phyloP scores from a whole-genome alignment of 92 coral and sea anemone species.

The Nematostella vectensis region DNA sequence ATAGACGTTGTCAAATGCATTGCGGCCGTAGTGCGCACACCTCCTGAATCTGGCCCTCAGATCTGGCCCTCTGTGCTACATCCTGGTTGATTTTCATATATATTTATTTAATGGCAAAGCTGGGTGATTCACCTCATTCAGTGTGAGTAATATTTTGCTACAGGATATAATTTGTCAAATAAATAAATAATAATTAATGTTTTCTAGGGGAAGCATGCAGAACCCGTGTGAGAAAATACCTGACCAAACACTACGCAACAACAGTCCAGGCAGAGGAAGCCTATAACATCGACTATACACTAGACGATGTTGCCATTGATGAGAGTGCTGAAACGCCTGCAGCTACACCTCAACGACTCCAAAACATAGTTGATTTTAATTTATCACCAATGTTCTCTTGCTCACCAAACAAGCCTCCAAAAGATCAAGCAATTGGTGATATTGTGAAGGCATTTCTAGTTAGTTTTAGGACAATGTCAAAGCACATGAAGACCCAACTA shows the following conservation, averaged over 20 bases:
- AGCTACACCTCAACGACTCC: neutral
- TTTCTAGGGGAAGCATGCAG: neutral
- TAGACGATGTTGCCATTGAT: neutral
- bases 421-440: neutral
- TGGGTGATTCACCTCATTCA: too few species aligned
- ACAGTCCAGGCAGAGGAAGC: slow-evolving; percentile 2
- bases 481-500: slow-evolving; percentile 1
- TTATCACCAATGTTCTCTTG: neutral
- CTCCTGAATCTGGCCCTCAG: too few species aligned
- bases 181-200: too few species aligned
- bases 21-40: too few species aligned
- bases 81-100: too few species aligned
- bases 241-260: neutral
- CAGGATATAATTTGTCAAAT: too few species aligned
- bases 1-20: too few species aligned
- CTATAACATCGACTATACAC: neutral
- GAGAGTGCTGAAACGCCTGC: neutral
- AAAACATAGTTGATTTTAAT: neutral
- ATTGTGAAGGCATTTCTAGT: neutral
- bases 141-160: too few species aligned
- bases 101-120: too few species aligned
- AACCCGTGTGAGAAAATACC: neutral
- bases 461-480: neutral
- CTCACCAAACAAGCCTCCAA: neutral
- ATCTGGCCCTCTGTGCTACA: too few species aligned